Evolutionary conservation across 2,113 vertebrate species (phyloP).

Genomic region (Bungarus multicinctus): DNA sequence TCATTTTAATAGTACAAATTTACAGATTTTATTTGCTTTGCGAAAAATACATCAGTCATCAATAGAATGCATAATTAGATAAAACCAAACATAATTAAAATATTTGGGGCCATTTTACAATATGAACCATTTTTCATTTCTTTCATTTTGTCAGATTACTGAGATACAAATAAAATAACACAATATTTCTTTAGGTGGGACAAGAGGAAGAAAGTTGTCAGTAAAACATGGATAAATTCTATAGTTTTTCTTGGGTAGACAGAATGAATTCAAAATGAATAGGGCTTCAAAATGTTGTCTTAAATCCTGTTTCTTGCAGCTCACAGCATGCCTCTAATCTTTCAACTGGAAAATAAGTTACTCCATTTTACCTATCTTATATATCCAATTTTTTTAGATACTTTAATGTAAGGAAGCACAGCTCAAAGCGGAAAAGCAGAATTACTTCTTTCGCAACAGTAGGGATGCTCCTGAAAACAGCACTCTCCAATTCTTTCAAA

Average conservation of each 20-base stretch:
- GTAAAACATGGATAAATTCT: not conserved
- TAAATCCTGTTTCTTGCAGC: not conserved
- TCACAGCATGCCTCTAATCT: not conserved
- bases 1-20: slow-evolving; percentile 21
- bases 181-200: not conserved
- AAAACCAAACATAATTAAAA: not conserved
- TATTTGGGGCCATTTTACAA: not conserved
- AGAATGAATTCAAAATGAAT: slow-evolving; percentile 8
- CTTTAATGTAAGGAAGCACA: not conserved
- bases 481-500: not conserved
- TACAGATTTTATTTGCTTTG: not conserved
- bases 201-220: not conserved
- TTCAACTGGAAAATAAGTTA: slow-evolving; percentile 22
- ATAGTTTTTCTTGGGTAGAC: not conserved
- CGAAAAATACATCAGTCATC: not conserved
- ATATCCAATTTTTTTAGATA: not conserved
- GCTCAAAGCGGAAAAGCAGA: not conserved
- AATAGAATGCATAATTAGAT: not conserved
- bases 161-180: not conserved
- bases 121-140: not conserved
- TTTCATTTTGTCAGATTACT: not conserved
- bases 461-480: not conserved
- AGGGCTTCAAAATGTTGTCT: not conserved
- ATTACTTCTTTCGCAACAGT: not conserved
- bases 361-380: not conserved